Evolutionary conservation across 2,797 vertebrate species (phyloP).

Genomic region (Anguilla marmorata): DNA sequence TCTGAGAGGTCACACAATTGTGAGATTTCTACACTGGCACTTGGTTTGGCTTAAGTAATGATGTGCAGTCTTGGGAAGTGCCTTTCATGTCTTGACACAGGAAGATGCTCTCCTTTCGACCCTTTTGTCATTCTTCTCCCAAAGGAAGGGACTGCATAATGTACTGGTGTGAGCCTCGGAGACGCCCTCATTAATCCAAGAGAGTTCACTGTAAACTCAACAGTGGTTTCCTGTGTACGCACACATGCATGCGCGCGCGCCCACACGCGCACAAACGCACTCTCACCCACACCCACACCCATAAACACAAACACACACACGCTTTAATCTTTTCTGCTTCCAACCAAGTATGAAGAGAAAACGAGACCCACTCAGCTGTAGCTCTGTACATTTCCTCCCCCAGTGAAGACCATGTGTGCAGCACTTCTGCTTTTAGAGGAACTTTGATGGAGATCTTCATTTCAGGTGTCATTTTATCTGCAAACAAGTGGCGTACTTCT

Average conservation of each 20-base stretch:
- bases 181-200: neutral
- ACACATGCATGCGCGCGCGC: too few species aligned
- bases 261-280: neutral
- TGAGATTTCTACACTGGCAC: neutral
- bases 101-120: neutral
- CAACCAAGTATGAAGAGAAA: neutral
- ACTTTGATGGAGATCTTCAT: neutral
- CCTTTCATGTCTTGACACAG: neutral
- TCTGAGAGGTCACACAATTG: neutral
- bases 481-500: neutral
- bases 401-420: neutral
- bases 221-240: neutral
- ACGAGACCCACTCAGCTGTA: neutral
- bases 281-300: neutral
- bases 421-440: neutral
- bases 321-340: neutral
- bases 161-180: neutral
- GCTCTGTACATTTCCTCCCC: neutral
- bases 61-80: neutral
- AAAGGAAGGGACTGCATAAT: neutral
- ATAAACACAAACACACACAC: neutral
- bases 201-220: neutral
- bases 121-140: neutral
- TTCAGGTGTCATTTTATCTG: neutral
- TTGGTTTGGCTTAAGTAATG: neutral